Evolutionary conservation across 2,797 vertebrate species (phyloP), one percentile per base, ranked within the genome.

Genomic region (Falco concolor): DNA sequence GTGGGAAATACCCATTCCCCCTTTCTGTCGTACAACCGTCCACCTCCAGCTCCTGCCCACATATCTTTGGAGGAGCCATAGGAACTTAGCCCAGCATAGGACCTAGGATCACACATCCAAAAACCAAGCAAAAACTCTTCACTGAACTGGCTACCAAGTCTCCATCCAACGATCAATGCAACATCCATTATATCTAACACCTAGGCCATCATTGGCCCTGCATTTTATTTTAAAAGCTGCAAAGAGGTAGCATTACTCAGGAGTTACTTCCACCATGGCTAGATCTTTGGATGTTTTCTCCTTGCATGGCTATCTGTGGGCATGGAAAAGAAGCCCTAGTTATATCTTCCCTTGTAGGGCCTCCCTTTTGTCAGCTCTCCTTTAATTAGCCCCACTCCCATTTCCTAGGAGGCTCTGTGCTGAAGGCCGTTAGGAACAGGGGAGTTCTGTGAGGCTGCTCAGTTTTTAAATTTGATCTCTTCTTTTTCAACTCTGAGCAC

Each of bases 401-500:
- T 72, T 83, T 88, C 56, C 63, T 52, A 60, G 42, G 50, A 84
- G 13, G 34, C 16, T 85, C 74, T 64, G 38, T 61, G 63, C 19
- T 64, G 56, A 82, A 92, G 65, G 72, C 61, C 47, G 30, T 59
- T 64, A 74, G 65, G 52, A 93, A 76, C 36, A 60, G n/a, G 15
- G 20, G 40, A 81, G 8, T 77, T 91, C 40, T 34, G 25, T 25
- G 57, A 73, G 50, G 50, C 13, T 64, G n/a, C 38, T 89, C 21
- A 23, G 28, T 44, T 80, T 92, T 77, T 70, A 92, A 61, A 87
- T 64, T 88, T 36, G 36, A 75, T 92, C 74, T 91, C 65, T 68
- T 80, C 3, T 83, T 94, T 95, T 91, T 49, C 60, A 94, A 73
- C 68, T 68, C 88, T 49, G 69, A 89, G 61, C 54, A 72, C 32